These are phyloP conservation scores for Periophthalmodon schlosseri DNA, from an alignment of 2,113 vertebrate species.

Conservation along the genomic window DNA sequence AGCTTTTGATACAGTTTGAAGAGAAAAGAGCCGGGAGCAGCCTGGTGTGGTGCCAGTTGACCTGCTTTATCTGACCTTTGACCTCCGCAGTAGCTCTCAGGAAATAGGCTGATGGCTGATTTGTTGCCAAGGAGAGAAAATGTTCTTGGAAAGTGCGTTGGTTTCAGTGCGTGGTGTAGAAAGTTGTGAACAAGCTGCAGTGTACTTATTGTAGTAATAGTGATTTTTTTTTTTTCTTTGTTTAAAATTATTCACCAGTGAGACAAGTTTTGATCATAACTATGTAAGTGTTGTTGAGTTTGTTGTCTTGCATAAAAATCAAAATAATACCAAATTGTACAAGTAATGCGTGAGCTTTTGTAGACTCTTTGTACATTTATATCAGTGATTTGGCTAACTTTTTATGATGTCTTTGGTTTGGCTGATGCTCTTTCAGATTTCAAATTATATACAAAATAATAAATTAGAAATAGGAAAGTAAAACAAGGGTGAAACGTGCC, in stretches of 20 bases:
- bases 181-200: conserved; percentile 27
- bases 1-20: conserved; percentile 56
- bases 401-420: too few species aligned
- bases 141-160: conserved; percentile 9
- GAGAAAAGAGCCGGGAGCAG: conserved; percentile 31
- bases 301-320: background rate
- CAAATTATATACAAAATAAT: background rate
- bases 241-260: background rate
- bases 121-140: conserved; percentile 39
- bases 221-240: background rate
- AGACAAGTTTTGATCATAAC: background rate
- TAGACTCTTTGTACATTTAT: background rate
- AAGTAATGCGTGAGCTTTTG: background rate
- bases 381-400: background rate
- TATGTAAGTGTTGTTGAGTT: too few species aligned
- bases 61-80: conserved; percentile 56
- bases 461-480: background rate
- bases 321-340: background rate
- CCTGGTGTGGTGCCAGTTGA: conserved; percentile 54
- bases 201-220: conserved; percentile 15
- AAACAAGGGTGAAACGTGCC: background rate
- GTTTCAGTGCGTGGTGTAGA: conserved; percentile 22
- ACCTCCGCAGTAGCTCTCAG: conserved; percentile 38
- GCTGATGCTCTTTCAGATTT: too few species aligned
- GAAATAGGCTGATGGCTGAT: conserved; percentile 53